A percentile compares a stretch with the other conserved stretches of the same genome.
phyloP scores from a whole-genome alignment of 1,140 invertebrate species.

The Euwallacea fornicatus region DNA sequence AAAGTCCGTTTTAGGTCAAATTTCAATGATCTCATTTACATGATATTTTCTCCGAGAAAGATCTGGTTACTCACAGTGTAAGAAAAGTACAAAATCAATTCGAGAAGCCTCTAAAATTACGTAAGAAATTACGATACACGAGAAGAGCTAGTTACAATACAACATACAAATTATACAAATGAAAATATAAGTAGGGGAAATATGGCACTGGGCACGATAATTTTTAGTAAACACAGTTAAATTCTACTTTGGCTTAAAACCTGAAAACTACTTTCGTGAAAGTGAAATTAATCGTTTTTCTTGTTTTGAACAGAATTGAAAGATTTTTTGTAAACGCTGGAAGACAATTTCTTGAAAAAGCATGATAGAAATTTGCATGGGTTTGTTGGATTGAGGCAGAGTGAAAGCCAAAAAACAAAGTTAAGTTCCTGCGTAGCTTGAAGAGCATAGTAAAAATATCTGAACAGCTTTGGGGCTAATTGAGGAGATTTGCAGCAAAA shows the following conservation, averaged over 20 bases:
- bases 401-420: too few relatives aligned
- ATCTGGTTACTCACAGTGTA: background rate
- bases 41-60: background rate
- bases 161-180: conserved; percentile 28
- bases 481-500: too few relatives aligned
- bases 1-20: conserved; percentile 4
- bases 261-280: too few relatives aligned
- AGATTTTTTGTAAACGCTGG: background rate
- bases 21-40: background rate
- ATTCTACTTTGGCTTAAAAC: too few relatives aligned
- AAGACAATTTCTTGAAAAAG: background rate
- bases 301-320: background rate
- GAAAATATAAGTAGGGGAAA: background rate
- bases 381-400: too few relatives aligned
- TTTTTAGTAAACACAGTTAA: too few relatives aligned
- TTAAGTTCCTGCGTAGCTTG: too few relatives aligned
- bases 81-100: conserved; percentile 9
- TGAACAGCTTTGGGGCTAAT: too few relatives aligned
- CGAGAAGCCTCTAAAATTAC: conserved; percentile 11
- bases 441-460: too few relatives aligned
- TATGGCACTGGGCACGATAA: too few relatives aligned
- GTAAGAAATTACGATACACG: conserved; percentile 15
- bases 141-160: conserved; percentile 15
- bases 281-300: too few relatives aligned
- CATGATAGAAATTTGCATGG: too few relatives aligned